Evolutionary conservation across 2,797 vertebrate genomes (phyloP).

Genomic region (Arrhamphus sclerolepis): DNA sequence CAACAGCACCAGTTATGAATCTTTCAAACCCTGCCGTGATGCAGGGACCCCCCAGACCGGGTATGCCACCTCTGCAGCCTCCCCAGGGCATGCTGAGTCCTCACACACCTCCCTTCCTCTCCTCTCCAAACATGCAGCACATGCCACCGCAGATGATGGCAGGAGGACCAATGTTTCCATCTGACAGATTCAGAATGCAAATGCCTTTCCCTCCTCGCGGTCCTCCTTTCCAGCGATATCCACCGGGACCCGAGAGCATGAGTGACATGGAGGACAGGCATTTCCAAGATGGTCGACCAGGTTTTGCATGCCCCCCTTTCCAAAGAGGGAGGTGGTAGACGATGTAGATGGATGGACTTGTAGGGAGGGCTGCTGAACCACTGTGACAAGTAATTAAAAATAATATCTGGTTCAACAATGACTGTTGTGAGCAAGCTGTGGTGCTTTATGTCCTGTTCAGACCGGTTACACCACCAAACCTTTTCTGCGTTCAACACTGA

Average conservation of each 20-base stretch:
- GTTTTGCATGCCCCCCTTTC: constrained; percentile 63
- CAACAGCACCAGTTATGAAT: constrained; percentile 43
- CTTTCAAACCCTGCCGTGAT: constrained; percentile 43
- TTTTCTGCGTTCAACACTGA: constrained; percentile 22
- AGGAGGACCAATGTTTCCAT: constrained; percentile 63
- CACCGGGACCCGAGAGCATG: constrained; percentile 54
- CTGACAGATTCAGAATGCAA: constrained; percentile 71
- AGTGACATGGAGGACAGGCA: constrained; percentile 50
- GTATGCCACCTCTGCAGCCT: constrained; percentile 61
- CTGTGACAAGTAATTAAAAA: constrained; percentile 29
- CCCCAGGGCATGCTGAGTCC: constrained; percentile 51
- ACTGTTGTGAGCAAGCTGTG: constrained; percentile 9
- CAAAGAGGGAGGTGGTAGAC: constrained; percentile 67
- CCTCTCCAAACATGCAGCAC: constrained; percentile 63
- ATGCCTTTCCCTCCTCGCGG: constrained; percentile 68
- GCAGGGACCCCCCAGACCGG: constrained; percentile 45
- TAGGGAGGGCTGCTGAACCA: constrained; percentile 23
- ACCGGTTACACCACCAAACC: constrained; percentile 16
- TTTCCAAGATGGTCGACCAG: constrained; percentile 58
- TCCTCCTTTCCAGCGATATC: constrained; percentile 61
- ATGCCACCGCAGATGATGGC: constrained; percentile 71
- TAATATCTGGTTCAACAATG: constrained; percentile 10
- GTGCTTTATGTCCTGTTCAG: constrained; percentile 2
- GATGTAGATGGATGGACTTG: constrained; percentile 17
- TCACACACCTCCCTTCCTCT: constrained; percentile 64